Evolutionary conservation across 2,113 vertebrate genomes (phyloP).

Genomic region (Octodon degus): DNA sequence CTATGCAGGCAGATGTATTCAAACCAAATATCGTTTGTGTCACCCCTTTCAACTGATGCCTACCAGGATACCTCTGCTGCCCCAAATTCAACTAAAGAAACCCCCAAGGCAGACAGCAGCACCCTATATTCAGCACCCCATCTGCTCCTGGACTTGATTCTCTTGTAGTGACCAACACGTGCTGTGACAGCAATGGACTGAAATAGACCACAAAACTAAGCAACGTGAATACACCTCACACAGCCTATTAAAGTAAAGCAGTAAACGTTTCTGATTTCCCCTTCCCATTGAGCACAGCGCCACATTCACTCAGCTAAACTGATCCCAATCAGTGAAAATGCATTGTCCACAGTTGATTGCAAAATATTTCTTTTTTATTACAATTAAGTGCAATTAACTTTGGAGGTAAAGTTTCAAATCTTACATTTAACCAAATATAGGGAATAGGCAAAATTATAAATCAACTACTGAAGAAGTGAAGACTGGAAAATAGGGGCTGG

Average conservation of each 20-base stretch:
- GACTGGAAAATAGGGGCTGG: not conserved
- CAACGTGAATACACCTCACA: not conserved
- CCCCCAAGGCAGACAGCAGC: conserved; percentile 75
- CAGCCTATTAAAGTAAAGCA: not conserved
- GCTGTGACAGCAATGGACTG: not conserved
- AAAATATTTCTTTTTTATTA: not conserved
- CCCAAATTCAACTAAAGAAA: conserved; percentile 81
- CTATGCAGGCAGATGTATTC: conserved; percentile 56
- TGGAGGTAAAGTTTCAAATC: not conserved
- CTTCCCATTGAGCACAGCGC: not conserved
- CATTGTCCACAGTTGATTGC: not conserved
- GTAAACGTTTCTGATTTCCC: not conserved
- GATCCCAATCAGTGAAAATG: not conserved
- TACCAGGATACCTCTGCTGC: conserved; percentile 63
- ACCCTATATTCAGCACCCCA: conserved; percentile 81
- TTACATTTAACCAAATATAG: not conserved
- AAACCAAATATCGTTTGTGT: conserved; percentile 58
- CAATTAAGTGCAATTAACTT: not conserved
- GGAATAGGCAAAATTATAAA: not conserved
- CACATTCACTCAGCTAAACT: not conserved
- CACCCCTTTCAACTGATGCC: conserved; percentile 59
- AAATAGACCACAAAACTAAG: not conserved
- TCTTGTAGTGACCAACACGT: conserved; percentile 66
- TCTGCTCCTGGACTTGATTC: conserved; percentile 51
- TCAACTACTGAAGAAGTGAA: not conserved